Evolutionary conservation across 2,888 invertebrate species (phyloP), one percentile per base, ranked within the genome.

Genomic region (Nysson spinosus): DNA sequence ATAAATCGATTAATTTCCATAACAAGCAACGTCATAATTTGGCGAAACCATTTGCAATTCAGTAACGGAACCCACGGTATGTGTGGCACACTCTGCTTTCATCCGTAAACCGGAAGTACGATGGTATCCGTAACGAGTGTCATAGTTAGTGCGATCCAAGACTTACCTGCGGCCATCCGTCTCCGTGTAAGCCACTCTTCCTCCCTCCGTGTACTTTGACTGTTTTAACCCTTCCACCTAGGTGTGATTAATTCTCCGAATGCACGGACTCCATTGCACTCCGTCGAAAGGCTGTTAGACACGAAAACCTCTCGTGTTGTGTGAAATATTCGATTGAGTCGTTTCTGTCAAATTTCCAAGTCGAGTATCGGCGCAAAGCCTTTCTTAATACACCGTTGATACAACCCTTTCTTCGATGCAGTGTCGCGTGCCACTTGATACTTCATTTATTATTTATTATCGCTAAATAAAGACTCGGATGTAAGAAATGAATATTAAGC

Each of bases 221-320:
- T 55, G 56, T 37, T n/a, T n/a, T 56, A 47, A 34, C 61, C 46
- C 61, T 58, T 51, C 46, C 35, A 12, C 40, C 42, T 54, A 46
- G 50, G 58, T 61, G 63, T 62, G 71, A 74, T 71, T 73, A 73
- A 74, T 72, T 66, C 69, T 47, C 60, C 3, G 50, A 43, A 60
- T 49, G 49, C 62, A 66, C 62, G 58, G 57, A 52, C 58, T 43
- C 37, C 39, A 42, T 30, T 37, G 43, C 55, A 19, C 12, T 35
- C 43, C 63, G 46, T 64, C 28, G 68, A 68, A 64, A 60, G 57
- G 49, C 60, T 56, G 60, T 32, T 43, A 37, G 64, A 60, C 52
- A 68, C 55, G 54, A 71, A 49, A 60, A 55, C 30, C 46, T 54
- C 46, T 46, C 46, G 52, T 32, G 71, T 58, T 68, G 26, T 32